phyloP scores from a whole-genome alignment of 2,888 invertebrate species.

The Protophormia terraenovae region DNA sequence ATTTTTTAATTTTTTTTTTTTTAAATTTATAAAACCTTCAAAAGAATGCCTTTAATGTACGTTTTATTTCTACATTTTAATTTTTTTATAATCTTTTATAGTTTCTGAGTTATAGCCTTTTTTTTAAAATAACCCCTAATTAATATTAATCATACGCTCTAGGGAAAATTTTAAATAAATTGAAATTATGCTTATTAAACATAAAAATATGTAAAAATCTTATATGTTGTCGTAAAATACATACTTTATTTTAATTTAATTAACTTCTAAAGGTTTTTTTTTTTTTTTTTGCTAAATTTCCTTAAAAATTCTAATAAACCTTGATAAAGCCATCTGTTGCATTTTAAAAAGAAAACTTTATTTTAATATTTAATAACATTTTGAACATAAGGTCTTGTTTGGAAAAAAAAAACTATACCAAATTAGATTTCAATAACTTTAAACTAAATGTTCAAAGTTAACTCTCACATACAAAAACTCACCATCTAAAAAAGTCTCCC shows the following conservation, averaged over 20 bases:
- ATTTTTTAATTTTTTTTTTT: no score
- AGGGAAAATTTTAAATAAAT: background rate
- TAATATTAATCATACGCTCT: constrained; percentile 11
- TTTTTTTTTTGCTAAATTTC: no score
- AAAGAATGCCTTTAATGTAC: no score
- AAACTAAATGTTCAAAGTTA: constrained; percentile 19
- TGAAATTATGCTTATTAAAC: background rate
- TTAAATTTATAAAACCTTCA: no score
- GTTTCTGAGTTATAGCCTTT: no score
- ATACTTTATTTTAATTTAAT: no score
- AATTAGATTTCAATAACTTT: constrained; percentile 56
- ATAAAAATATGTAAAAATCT: no score
- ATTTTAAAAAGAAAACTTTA: background rate
- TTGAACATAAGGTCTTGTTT: background rate
- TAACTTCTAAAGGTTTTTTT: no score
- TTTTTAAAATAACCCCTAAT: background rate
- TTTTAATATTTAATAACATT: background rate
- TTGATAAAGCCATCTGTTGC: background rate
- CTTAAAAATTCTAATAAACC: no score
- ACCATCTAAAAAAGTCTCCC: constrained; percentile 39
- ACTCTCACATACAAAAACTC: no score
- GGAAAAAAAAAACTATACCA: background rate
- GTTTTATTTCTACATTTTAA: no score
- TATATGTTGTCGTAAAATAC: no score
- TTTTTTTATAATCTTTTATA: background rate